Conservation (phyloP, 2,888 invertebrate genomes). For the Drosophila longiperda region DNA sequence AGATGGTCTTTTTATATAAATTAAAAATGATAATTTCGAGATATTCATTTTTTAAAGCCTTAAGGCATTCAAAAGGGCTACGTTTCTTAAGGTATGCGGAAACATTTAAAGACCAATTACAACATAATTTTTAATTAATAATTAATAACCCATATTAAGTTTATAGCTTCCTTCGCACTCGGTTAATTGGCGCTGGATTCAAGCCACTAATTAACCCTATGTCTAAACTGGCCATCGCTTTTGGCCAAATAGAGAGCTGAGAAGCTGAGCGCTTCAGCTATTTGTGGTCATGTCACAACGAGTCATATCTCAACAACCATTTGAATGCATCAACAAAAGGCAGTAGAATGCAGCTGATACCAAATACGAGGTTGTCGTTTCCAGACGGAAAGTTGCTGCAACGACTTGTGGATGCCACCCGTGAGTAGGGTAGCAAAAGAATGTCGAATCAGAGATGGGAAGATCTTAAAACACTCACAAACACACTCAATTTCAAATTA, state of each 20-base stretch:
- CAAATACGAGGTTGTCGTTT: conserved; percentile 23
- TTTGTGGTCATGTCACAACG: conserved; percentile 16
- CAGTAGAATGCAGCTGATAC: conserved; percentile 32
- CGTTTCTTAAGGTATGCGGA: conserved; percentile 33
- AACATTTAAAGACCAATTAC: conserved; percentile 43
- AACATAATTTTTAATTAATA: conserved; percentile 37
- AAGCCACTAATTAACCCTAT: conserved; percentile 33
- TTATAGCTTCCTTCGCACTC: conserved; percentile 30
- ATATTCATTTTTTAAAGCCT: not conserved
- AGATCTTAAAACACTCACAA: conserved; percentile 22
- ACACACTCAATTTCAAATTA: conserved; percentile 60
- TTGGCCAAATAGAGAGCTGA: conserved; percentile 19
- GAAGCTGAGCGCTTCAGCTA: not conserved
- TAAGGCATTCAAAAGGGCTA: not conserved
- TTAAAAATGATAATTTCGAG: not conserved
- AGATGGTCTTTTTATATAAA: not conserved
- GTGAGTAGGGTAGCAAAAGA: conserved; percentile 43
- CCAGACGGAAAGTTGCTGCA: conserved; percentile 8
- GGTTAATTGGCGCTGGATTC: conserved; percentile 32
- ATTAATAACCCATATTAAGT: conserved; percentile 28
- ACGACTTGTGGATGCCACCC: conserved; percentile 59
- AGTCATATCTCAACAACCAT: conserved; percentile 20
- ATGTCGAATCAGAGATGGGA: conserved; percentile 21
- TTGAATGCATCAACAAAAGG: conserved; percentile 20
- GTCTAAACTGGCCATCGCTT: not conserved